phyloP scores from a whole-genome alignment of 2,888 invertebrate species.

The Ormyrus rosae region DNA sequence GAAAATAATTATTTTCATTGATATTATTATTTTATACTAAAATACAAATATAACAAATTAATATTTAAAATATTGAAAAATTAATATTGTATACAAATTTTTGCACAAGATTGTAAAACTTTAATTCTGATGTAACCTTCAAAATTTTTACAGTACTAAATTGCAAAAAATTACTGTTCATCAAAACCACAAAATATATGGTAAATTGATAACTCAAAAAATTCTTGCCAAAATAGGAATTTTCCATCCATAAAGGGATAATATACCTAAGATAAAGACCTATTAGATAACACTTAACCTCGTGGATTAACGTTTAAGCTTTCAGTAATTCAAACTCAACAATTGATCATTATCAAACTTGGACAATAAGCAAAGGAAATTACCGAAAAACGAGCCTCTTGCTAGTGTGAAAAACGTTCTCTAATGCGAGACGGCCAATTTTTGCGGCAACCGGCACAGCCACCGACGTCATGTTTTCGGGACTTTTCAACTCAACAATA shows the following conservation, averaged over 20 bases:
- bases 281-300: conserved; percentile 67
- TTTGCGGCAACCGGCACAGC: conserved; percentile 77
- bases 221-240: neutral
- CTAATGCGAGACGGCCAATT: conserved; percentile 77
- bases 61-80: too few species aligned
- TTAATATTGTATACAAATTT: too few species aligned
- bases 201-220: neutral
- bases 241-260: too few species aligned
- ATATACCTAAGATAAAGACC: neutral
- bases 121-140: neutral
- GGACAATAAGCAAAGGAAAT: conserved; percentile 52
- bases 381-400: conserved; percentile 77
- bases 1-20: too few species aligned
- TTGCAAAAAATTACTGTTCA: too few species aligned
- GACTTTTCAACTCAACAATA: neutral
- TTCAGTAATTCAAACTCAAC: neutral
- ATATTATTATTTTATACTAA: too few species aligned
- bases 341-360: conserved; percentile 7
- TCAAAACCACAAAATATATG: neutral
- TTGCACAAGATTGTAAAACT: too few species aligned
- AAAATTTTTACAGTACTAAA: too few species aligned
- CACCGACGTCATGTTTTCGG: conserved; percentile 77
- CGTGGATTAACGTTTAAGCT: neutral
- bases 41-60: too few species aligned
- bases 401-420: conserved; percentile 76